phyloP scores from a whole-genome alignment of 2,797 vertebrate species.

The Etheostoma perlongum region DNA sequence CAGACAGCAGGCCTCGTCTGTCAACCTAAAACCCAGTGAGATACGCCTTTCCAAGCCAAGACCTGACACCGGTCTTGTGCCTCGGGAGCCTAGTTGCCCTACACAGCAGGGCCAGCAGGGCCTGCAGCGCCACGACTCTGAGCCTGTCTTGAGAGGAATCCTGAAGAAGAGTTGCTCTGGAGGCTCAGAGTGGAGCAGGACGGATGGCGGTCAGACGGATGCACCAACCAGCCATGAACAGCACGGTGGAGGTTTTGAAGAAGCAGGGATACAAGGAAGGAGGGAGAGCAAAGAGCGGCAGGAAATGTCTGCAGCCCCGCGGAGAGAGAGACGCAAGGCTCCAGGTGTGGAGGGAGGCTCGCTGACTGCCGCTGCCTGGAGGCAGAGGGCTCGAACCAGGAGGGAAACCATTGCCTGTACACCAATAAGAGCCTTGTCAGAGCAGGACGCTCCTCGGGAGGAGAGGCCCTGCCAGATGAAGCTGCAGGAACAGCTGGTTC shows the following conservation, averaged over 20 bases:
- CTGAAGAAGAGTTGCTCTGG: conserved; percentile 81
- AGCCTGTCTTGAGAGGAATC: conserved; percentile 80
- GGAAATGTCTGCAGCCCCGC: not conserved
- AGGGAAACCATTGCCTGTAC: conserved; percentile 71
- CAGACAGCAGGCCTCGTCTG: conserved; percentile 81
- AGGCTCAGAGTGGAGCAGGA: conserved; percentile 46
- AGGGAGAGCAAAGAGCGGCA: conserved; percentile 31
- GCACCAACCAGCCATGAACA: conserved; percentile 31
- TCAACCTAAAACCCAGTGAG: conserved; percentile 85
- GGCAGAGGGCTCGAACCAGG: conserved; percentile 74
- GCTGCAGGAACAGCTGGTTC: conserved; percentile 29
- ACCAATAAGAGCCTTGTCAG: conserved; percentile 42
- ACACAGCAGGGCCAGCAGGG: conserved; percentile 26
- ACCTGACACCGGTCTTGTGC: conserved; percentile 20
- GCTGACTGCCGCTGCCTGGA: conserved; percentile 67
- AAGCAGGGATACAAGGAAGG: conserved; percentile 9
- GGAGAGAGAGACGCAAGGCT: conserved; percentile 36
- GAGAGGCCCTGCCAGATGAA: conserved; percentile 24
- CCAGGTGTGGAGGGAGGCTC: conserved; percentile 45
- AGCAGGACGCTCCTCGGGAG: conserved; percentile 44
- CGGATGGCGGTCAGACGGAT: conserved; percentile 28
- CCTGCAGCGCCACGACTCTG: conserved; percentile 54
- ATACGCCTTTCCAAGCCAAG: conserved; percentile 68
- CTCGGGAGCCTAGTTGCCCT: not conserved
- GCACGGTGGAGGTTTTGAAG: conserved; percentile 57